Percentiles rank a stretch among this genome's conserved stretches.
These are phyloP conservation scores for Luidia sarsii DNA, from an alignment of 53 echinoderm and acorn worm genomes.

Conservation along the genomic window DNA sequence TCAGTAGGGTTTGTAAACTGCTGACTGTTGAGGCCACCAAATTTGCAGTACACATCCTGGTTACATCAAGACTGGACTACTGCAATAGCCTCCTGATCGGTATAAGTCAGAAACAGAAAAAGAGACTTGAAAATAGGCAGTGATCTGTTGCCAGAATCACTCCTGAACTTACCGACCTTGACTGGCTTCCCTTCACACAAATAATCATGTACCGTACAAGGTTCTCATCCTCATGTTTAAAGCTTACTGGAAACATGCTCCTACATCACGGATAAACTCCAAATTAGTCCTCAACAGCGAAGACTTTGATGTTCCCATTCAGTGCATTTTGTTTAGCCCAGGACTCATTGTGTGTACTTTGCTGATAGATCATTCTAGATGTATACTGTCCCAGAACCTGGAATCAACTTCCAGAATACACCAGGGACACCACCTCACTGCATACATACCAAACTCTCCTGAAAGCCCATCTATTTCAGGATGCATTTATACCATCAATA, in stretches of 20 bases:
- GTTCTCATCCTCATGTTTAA: constrained; percentile 13
- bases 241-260: constrained; percentile 28
- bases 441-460: too few species aligned
- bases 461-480: too few species aligned
- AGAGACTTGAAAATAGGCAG: constrained; percentile 5
- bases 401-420: too few species aligned
- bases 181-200: constrained; percentile 17
- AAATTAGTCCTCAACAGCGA: neutral
- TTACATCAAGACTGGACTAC: constrained; percentile 41
- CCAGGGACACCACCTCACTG: too few species aligned
- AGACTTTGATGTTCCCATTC: neutral
- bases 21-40: constrained; percentile 40
- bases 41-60: constrained; percentile 27
- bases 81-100: constrained; percentile 35
- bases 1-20: constrained; percentile 28
- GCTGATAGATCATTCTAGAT: too few species aligned
- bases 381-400: too few species aligned
- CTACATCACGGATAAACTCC: neutral
- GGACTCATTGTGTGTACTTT: neutral
- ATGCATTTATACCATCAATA: too few species aligned
- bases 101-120: constrained; percentile 13
- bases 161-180: constrained; percentile 4
- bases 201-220: neutral
- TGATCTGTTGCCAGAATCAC: constrained; percentile 17
- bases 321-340: neutral